Evolutionary conservation across 2,797 vertebrate species (phyloP).

Genomic region (Triplophysa yarkandensis): DNA sequence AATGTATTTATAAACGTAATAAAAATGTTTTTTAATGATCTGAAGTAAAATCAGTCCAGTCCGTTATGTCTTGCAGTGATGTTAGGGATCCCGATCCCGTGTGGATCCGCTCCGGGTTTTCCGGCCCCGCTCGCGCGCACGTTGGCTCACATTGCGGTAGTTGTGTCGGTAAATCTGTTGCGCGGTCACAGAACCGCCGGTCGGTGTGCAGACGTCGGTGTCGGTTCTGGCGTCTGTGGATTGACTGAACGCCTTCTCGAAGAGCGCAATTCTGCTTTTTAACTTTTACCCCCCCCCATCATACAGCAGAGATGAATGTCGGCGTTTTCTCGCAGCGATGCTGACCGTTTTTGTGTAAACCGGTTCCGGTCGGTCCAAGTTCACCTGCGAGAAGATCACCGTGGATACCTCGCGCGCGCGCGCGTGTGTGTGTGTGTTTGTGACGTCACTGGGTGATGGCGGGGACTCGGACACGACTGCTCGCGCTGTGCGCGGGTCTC

Average conservation of each 20-base stretch:
- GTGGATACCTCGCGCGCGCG: slow-evolving; percentile 38
- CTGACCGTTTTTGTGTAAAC: slow-evolving; percentile 12
- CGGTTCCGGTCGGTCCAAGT: slow-evolving; percentile 17
- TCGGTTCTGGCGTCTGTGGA: slow-evolving; percentile 22
- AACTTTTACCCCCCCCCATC: slow-evolving; percentile 44
- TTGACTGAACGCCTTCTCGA: slow-evolving; percentile 45
- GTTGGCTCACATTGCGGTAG: slow-evolving; percentile 39
- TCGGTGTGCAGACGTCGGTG: not conserved
- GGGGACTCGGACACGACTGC: slow-evolving; percentile 49
- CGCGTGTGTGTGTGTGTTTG: slow-evolving; percentile 16
- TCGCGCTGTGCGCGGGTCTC: slow-evolving; percentile 45
- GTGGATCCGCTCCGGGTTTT: slow-evolving; percentile 48
- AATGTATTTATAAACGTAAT: too few relatives aligned
- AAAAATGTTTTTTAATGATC: too few relatives aligned
- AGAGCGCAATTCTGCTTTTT: slow-evolving; percentile 27
- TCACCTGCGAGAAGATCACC: slow-evolving; percentile 2
- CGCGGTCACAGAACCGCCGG: slow-evolving; percentile 13
- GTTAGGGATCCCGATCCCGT: slow-evolving; percentile 39
- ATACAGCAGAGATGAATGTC: slow-evolving; percentile 45
- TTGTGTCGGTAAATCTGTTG: slow-evolving; percentile 30
- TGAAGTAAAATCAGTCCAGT: too few relatives aligned
- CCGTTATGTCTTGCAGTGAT: too few relatives aligned
- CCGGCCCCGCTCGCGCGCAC: slow-evolving; percentile 9
- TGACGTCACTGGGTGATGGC: slow-evolving; percentile 58
- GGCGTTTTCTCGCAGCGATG: slow-evolving; percentile 37